These are phyloP conservation scores for Stegodyphus mimosarum DNA, from an alignment of 1,140 invertebrate genomes.

Conservation along the genomic window DNA sequence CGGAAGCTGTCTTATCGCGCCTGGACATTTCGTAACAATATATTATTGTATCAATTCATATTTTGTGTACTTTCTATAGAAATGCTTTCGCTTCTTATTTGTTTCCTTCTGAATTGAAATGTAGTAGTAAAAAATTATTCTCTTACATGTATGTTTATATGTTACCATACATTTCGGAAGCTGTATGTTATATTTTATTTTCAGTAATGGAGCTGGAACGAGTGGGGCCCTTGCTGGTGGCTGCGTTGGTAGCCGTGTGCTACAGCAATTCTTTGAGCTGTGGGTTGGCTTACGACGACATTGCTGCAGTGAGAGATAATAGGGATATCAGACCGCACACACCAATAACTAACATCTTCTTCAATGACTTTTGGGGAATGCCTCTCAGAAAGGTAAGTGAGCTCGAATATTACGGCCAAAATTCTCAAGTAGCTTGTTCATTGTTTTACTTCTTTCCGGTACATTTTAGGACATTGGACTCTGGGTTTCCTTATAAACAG, in stretches of 20 bases:
- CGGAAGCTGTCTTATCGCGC: too few species aligned
- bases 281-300: conserved; percentile 94
- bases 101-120: too few species aligned
- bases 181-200: background rate
- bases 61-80: background rate
- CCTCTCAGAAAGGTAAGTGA: conserved; percentile 89
- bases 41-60: background rate
- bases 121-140: too few species aligned
- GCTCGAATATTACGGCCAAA: too few species aligned
- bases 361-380: conserved; percentile 97
- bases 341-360: conserved; percentile 73
- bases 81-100: too few species aligned
- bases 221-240: conserved; percentile 26
- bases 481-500: too few species aligned
- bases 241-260: conserved; percentile 4
- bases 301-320: conserved; percentile 96
- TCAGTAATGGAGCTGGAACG: conserved; percentile 44
- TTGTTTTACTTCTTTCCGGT: too few species aligned
- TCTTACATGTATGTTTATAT: too few species aligned
- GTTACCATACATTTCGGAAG: too few species aligned
- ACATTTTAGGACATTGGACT: too few species aligned
- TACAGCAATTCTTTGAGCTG: conserved; percentile 90
- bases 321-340: conserved; percentile 85
- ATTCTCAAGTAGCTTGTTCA: too few species aligned
- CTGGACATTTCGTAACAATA: too few species aligned